Base-by-base conservation (phyloP, 2,888 invertebrate genomes). In the Copidosoma aretas region DNA sequence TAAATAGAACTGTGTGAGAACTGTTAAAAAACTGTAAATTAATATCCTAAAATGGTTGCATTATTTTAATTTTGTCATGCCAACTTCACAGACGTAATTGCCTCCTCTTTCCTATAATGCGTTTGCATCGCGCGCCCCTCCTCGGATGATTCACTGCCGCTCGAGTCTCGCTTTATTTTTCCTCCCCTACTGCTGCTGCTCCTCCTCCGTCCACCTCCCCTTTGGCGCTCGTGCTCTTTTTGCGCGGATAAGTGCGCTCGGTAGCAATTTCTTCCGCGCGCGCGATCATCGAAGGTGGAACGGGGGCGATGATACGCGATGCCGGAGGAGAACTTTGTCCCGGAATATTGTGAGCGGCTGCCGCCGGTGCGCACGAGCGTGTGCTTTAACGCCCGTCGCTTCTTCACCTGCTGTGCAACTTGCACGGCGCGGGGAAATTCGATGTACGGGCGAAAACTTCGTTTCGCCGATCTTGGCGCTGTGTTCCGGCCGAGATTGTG, bases 71-170 rank as follows among this genome's bases (percentile, higher is more conserved):
- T n/a, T n/a, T n/a, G n/a, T n/a, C n/a, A n/a, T n/a, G n/a, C n/a
- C n/a, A n/a, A n/a, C n/a, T n/a, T n/a, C n/a, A n/a, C n/a, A n/a
- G n/a, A n/a, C n/a, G n/a, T n/a, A 78, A 77, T 77, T 75, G 72
- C 43, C 43, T 46, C 43, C 43, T 46, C 43, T 32, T 32, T 32
- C 32, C 32, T 32, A 3, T 5, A 32, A 32, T n/a, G n/a, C n/a
- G n/a, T 32, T 32, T 32, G 32, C 32, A 32, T 32, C 24, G 54
- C 22, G 54, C 15, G 25, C 72, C 73, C 71, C 73, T 70, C 67
- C 74, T 73, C 73, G 62, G 74, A 74, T 73, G 79, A 79, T 79
- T 80, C 78, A 78, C 77, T 75, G 75, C 76, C 67, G 75, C 72
- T 74, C 73, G 71, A 73, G 78, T 46, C 63, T 53, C 59, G 64